Conservation (phyloP, 2,797 vertebrate species). For the Eulemur rubriventer region DNA sequence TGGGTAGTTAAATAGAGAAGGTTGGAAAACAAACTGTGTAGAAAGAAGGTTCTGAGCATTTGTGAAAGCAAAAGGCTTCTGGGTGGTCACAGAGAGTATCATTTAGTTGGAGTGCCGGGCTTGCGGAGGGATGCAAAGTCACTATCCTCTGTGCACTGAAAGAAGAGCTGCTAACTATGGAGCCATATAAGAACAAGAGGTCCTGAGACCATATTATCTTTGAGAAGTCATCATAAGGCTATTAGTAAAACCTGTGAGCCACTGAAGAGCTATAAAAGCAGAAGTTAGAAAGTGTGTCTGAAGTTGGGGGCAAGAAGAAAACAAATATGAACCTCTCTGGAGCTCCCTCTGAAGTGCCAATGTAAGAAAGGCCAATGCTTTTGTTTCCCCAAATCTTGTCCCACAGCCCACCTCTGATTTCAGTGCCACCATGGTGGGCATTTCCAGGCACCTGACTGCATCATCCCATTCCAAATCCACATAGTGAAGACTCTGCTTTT, state of each 20-base stretch:
- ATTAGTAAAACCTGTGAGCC: background rate
- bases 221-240: background rate
- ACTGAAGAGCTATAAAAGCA: background rate
- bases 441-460: background rate
- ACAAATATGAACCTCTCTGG: accelerated
- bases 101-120: background rate
- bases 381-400: too few relatives aligned
- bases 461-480: accelerated
- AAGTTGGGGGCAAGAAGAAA: background rate
- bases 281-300: background rate
- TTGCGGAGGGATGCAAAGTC: background rate
- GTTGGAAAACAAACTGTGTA: accelerated
- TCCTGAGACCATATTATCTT: background rate
- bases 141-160: accelerated
- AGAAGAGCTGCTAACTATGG: background rate
- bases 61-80: background rate
- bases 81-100: background rate
- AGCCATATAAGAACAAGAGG: background rate
- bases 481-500: background rate
- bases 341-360: background rate
- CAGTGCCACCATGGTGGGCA: background rate
- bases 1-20: background rate
- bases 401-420: background rate
- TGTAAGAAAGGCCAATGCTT: background rate
- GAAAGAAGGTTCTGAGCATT: background rate